Conservation (phyloP, 2,888 invertebrate genomes). For the Conistra vaccinii region DNA sequence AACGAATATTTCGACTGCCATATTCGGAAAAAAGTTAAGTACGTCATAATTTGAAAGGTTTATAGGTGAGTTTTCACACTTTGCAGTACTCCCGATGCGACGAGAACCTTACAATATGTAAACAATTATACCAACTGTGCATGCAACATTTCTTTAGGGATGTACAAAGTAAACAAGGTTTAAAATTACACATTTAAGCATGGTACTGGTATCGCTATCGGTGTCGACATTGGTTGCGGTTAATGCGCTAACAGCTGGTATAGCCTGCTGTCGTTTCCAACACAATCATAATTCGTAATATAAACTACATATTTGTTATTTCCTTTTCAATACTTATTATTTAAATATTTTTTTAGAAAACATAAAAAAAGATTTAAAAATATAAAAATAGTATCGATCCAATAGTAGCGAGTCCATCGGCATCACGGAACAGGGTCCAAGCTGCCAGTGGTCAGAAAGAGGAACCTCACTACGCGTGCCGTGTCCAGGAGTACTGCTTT, state of each 20-base stretch:
- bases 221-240: conserved; percentile 5
- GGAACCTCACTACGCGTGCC: too few species aligned
- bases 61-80: background rate
- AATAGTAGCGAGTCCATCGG: too few species aligned
- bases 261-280: conserved; percentile 11
- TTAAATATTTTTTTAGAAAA: too few species aligned
- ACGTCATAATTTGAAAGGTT: background rate
- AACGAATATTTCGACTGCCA: background rate
- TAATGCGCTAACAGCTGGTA: conserved; percentile 17
- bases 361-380: too few species aligned
- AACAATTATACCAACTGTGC: conserved; percentile 15
- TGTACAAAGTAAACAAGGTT: conserved; percentile 17
- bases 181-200: conserved; percentile 10
- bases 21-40: background rate
- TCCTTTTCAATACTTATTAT: too few species aligned
- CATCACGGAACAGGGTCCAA: too few species aligned
- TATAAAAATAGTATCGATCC: too few species aligned
- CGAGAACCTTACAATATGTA: background rate
- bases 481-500: too few species aligned
- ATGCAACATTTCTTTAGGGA: background rate
- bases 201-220: conserved; percentile 9
- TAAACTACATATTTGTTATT: background rate
- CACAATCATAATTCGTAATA: background rate
- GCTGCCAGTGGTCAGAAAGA: too few species aligned
- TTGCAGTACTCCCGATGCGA: background rate